Conservation (phyloP, 2,113 vertebrate species). For the Haliaeetus leucogaster region DNA sequence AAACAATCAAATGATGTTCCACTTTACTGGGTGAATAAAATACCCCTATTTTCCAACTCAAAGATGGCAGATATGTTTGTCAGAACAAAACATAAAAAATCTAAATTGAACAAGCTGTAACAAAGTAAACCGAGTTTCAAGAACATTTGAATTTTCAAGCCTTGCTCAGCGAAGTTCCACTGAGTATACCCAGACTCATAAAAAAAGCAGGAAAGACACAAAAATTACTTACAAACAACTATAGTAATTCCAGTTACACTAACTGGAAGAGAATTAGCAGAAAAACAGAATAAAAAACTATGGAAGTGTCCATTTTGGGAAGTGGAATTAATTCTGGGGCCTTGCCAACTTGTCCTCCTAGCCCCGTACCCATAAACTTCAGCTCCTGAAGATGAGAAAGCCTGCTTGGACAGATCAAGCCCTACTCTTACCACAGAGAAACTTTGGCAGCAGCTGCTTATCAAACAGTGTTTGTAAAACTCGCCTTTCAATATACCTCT, state of each 20-base stretch:
- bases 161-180: background rate
- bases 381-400: background rate
- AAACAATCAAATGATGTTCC: background rate
- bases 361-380: background rate
- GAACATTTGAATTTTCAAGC: background rate
- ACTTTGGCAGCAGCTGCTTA: background rate
- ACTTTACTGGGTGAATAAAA: background rate
- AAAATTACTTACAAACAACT: background rate
- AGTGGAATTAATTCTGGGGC: background rate
- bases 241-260: background rate
- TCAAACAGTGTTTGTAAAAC: background rate
- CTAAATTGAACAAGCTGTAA: background rate
- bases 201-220: background rate
- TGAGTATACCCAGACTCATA: background rate
- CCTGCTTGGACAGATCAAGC: background rate
- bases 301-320: background rate
- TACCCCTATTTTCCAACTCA: background rate
- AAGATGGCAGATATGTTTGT: background rate
- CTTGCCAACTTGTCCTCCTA: background rate
- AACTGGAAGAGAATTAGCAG: background rate
- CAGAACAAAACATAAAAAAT: background rate
- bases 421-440: background rate
- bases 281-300: background rate
- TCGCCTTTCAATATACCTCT: fast-evolving
- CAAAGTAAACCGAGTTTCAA: background rate